A percentile compares a stretch with the other conserved stretches of the same genome.
phyloP scores from a whole-genome alignment of 2,113 vertebrate species.

The Aptenodytes forsteri region DNA sequence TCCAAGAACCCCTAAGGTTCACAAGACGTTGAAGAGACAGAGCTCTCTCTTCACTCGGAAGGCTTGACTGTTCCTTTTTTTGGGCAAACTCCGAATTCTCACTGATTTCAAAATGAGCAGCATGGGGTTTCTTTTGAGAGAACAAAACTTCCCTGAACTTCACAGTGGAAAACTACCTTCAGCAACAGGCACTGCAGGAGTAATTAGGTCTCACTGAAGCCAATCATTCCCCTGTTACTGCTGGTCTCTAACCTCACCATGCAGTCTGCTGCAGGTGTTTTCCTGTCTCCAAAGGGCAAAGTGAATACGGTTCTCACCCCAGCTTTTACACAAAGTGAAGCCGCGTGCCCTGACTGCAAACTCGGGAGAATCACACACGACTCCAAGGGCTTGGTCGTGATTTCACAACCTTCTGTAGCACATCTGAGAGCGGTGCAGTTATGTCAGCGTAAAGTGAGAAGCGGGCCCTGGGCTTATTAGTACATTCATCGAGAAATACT shows the following conservation, averaged over 20 bases:
- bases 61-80: not conserved
- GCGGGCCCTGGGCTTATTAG: not conserved
- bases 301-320: accelerated
- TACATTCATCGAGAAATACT: not conserved
- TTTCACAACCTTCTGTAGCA: not conserved
- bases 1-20: not conserved
- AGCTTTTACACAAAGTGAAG: not conserved
- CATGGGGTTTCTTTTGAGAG: not conserved
- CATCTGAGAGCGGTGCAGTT: not conserved
- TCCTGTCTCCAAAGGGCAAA: not conserved
- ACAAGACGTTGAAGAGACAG: not conserved
- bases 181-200: not conserved
- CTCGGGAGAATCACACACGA: accelerated
- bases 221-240: not conserved
- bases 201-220: not conserved
- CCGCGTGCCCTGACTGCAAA: accelerated
- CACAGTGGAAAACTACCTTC: not conserved
- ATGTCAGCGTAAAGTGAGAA: not conserved
- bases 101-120: not conserved
- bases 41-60: not conserved
- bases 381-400: not conserved
- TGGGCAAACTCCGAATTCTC: not conserved
- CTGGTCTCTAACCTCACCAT: not conserved
- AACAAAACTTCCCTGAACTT: not conserved
- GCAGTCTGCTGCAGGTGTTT: not conserved